Evolutionary conservation across 2,888 invertebrate genomes (phyloP), one percentile per base, ranked within the genome.

Genomic region (Chaitophorus viminalis): DNA sequence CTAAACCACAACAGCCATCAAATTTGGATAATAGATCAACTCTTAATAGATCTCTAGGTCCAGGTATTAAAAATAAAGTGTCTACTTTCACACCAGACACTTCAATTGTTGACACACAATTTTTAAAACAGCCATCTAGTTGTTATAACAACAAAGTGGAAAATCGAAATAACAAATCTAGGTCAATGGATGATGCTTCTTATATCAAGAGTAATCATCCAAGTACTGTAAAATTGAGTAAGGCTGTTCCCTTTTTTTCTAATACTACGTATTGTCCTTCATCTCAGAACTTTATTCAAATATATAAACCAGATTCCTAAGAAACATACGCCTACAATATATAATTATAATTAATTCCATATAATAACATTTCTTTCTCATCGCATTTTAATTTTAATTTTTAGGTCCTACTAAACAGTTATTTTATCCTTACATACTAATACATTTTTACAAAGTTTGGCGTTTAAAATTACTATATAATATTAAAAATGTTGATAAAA

Each of bases 201-300:
- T 54, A 29, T 11, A 60, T 18, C 18, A 76, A 85, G 29, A 84
- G 21, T 65, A 9, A 76, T 18, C 39, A 81, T n/a, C 60, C 39
- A 14, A 74, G 31, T 36, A 9, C 31, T 11, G n/a, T 81, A 33
- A 87, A 87, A 81, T 74, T 87, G 6, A 46, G 17, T 74, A 87
- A 81, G 4, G 87, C 79, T 8, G 46, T 87, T 39, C 87, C 87
- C 18, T 87, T 87, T 81, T 87, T 87, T 25, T 54, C 87, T 33
- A 81, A 81, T 18, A 75, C 9, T 17, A 25, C 81, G 31, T 87
- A 72, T 60, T 60, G 46, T 25, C 8, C 74, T 39, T 31, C 74
- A 2, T 39, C 78, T 25, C 21, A 18, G 29, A 17, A 72, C 25
- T 79, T 18, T 31, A n/a, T 9, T 33, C 17, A 52, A 46, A 46